phyloP scores from a whole-genome alignment of 2,113 vertebrate genomes.

The Cyphomyrus plagiostoma region DNA sequence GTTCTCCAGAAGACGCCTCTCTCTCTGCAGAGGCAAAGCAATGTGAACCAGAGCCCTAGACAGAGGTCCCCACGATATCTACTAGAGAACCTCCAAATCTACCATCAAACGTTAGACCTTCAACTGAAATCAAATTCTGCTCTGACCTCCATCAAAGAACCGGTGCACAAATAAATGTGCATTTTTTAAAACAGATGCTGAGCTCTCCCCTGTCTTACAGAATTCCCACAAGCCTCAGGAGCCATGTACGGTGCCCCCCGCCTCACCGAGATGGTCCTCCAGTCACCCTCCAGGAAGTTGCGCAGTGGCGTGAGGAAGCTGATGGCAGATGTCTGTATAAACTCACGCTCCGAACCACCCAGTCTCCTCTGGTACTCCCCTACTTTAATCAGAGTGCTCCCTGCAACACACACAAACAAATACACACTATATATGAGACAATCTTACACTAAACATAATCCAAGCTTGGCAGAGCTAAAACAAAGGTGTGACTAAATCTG shows the following conservation, averaged over 20 bases:
- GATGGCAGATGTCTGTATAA: constrained; percentile 77
- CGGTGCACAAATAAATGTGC: neutral
- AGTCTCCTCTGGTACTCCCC: constrained; percentile 81
- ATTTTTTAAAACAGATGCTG: neutral
- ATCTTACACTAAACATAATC: neutral
- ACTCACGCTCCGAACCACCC: constrained; percentile 80
- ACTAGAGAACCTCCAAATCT: neutral
- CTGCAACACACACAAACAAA: constrained; percentile 46
- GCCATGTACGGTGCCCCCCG: neutral
- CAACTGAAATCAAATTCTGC: neutral
- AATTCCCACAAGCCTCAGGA: neutral
- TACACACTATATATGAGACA: neutral
- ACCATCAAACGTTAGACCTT: neutral
- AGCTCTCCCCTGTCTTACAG: neutral
- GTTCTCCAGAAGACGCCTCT: constrained; percentile 83
- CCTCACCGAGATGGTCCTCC: constrained; percentile 88
- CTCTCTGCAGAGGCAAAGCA: constrained; percentile 66
- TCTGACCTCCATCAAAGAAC: neutral
- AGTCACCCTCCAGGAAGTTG: constrained; percentile 97
- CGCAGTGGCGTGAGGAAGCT: constrained; percentile 87
- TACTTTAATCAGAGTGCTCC: constrained; percentile 83
- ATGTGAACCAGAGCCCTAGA: neutral
- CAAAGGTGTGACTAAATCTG: neutral
- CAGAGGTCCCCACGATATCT: neutral
- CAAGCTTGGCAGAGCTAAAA: neutral